Base-by-base conservation (phyloP, 2,113 vertebrate genomes). In the Hiodon tergisus region DNA sequence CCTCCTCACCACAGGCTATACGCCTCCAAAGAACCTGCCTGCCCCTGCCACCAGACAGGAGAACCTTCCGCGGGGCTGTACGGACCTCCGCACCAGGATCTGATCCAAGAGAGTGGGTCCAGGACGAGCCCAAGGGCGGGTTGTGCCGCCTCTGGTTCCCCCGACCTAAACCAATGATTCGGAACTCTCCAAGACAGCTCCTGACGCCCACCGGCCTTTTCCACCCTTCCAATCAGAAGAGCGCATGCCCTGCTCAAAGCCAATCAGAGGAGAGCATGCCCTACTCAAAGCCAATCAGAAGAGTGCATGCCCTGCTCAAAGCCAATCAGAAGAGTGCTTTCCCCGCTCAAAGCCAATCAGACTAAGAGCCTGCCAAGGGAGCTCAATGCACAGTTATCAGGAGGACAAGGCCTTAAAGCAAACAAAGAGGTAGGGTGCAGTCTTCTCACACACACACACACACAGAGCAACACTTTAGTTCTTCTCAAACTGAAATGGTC, bases 81-180 rank as follows among this genome's bases (percentile, higher is more conserved):
- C 16, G 76, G 86, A 88, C 50, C 87, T 89, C 0, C 82, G 79
- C 72, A 68, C 69, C 77, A 81, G 0, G 78, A 76, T n/a, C 85
- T 84, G 62, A 86, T 85, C 71, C 86, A 85, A 3, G 93, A 95
- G 68, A 85, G 90, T 54, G 88, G 89, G 10, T 92, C 90, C 50
- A 92, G 95, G 73, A 92, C 93, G 85, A 98, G 97, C 78, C 97
- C 97, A 0, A 91, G 93, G 0, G 94, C 92, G 0, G 96, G 94
- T 9, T 96, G 93, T 0, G 94, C 95, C 0, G 95, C 96, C 31
- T 93, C 92, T 0, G 96, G 97, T 46, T 99, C 97, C 16, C 16
- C 97, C 97, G 0, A 94, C 95, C 70, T 91, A 95, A 84, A 96
- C 96, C 0, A 93, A 91, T 73, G 93, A 93, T 47, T 91, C 90